Evolutionary conservation across 2,888 invertebrate genomes (phyloP).

Genomic region (Luperina nickerlii): DNA sequence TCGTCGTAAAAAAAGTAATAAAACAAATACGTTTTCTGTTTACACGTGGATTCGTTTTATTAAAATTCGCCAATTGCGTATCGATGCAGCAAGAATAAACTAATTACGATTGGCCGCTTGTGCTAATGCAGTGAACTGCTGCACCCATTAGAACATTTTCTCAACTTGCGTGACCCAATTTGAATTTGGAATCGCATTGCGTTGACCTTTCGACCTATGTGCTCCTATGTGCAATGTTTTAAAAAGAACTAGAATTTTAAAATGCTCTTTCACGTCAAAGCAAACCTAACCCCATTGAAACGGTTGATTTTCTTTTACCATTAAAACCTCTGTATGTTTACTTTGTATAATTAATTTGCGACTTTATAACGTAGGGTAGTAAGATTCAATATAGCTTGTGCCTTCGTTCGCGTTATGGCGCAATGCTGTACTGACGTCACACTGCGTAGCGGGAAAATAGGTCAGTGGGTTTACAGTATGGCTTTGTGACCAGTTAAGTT

Average conservation of each 20-base stretch:
- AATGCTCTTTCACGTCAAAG: constrained; percentile 31
- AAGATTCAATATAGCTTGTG: constrained; percentile 70
- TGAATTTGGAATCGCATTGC: constrained; percentile 66
- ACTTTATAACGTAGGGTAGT: constrained; percentile 49
- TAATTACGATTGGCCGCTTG: constrained; percentile 34
- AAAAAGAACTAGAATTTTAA: constrained; percentile 56
- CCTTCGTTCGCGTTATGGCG: constrained; percentile 73
- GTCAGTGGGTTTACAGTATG: constrained; percentile 79
- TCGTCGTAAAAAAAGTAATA: constrained; percentile 44
- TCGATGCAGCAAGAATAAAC: constrained; percentile 29
- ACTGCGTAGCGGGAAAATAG: constrained; percentile 82
- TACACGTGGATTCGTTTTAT: constrained; percentile 7
- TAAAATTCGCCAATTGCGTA: constrained; percentile 31
- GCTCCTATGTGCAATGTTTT: constrained; percentile 51
- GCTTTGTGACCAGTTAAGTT: constrained; percentile 60
- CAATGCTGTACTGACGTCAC: constrained; percentile 84
- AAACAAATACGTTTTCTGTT: constrained; percentile 48
- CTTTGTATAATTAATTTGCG: constrained; percentile 41
- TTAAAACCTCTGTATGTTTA: constrained; percentile 27
- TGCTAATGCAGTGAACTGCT: constrained; percentile 8
- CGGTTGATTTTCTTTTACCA: constrained; percentile 56
- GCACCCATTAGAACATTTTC: constrained; percentile 14
- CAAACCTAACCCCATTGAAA: constrained; percentile 28
- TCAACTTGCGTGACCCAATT: constrained; percentile 53
- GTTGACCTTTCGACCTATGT: constrained; percentile 57